phyloP scores from a whole-genome alignment of 2,797 vertebrate genomes.

The Aldrovandia affinis region DNA sequence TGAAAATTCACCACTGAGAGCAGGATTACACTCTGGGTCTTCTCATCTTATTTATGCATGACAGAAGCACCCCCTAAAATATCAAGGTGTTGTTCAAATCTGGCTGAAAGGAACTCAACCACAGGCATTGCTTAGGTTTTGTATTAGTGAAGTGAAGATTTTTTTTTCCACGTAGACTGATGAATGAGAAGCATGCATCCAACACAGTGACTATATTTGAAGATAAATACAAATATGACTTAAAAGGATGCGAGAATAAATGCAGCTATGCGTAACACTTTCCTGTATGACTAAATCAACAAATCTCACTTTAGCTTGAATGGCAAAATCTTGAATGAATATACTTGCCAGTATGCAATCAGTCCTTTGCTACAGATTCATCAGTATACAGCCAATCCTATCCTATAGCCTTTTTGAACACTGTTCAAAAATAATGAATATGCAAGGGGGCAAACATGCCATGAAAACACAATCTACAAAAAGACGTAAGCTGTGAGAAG shows the following conservation, averaged over 20 bases:
- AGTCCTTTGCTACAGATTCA: not conserved
- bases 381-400: not conserved
- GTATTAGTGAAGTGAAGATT: not conserved
- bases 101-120: not conserved
- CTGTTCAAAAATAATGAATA: slow-evolving; percentile 22
- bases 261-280: not conserved
- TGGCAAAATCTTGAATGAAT: not conserved
- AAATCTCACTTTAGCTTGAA: slow-evolving; percentile 4
- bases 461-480: slow-evolving; percentile 4
- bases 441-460: slow-evolving; percentile 16
- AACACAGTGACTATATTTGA: not conserved
- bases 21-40: not conserved
- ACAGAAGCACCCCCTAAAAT: not conserved
- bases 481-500: not conserved
- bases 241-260: not conserved
- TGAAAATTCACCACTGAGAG: slow-evolving; percentile 25
- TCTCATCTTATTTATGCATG: slow-evolving; percentile 8
- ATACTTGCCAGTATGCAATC: not conserved
- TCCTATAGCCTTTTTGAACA: slow-evolving; percentile 15
- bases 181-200: slow-evolving; percentile 2
- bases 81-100: not conserved
- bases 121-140: not conserved
- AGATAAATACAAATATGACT: slow-evolving; percentile 2
- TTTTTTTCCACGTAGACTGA: not conserved
- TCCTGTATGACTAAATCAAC: not conserved